Evolutionary conservation across 2,888 invertebrate species (phyloP), one percentile per base, ranked within the genome.

Genomic region (Apamea crenata): DNA sequence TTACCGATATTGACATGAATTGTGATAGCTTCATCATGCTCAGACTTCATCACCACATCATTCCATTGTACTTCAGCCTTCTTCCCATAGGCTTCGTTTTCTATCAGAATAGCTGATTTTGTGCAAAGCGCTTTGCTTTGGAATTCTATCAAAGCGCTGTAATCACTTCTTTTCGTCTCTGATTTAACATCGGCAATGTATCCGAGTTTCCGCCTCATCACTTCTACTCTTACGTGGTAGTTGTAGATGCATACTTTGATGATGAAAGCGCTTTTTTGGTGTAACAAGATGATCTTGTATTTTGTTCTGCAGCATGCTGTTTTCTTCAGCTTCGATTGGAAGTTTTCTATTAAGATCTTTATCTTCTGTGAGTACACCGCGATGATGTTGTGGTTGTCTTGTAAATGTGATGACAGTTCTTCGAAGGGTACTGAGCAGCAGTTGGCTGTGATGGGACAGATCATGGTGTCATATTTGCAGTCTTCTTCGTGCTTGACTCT

Each of bases 181-280:
- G 94, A 92, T 85, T 96, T 96, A 0, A 86, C 85, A 67, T 96
- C 96, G 1, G 96, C 96, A 8, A 95, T 93, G 77, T 96, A 95
- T 0, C 96, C 96, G 0, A 97, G 92, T 79, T 96, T 96, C n/a
- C 95, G 89, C 74, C 96, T 94, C 96, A 96, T 96, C 0, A 97
- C 95, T 90, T 97, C 96, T 0, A 97, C 96, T 90, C 93, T 93
- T 0, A 97, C 96, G 83, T 96, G 96, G 82, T 97, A 97, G 83
- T 97, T 97, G 91, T 96, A 96, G 74, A 97, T 96, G 90, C 96
- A 96, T 0, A 97, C 96, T 94, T 97, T 96, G 90, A 97, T 96
- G 63, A 97, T 95, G 84, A 97, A 97, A 25, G 96, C 97, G 89
- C 96, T 96, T 90, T 96, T 96, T 83, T 96, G 95, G 80, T 96